Evolutionary conservation across 2,888 invertebrate genomes (phyloP).

Genomic region (Adineta ricciae): DNA sequence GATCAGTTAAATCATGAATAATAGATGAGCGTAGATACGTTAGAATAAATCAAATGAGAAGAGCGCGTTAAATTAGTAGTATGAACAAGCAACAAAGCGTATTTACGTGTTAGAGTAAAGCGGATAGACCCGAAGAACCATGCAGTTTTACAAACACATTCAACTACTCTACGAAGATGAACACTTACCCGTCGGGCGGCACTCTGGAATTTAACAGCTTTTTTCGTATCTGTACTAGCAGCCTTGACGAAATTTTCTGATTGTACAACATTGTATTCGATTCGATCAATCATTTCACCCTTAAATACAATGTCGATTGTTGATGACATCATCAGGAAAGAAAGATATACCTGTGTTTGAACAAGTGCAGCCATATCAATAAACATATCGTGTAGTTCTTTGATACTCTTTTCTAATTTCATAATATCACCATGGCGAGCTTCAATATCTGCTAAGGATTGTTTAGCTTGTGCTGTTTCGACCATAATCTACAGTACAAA

Average conservation of each 20-base stretch:
- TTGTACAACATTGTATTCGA: slow-evolving; percentile 99
- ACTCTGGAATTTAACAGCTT: slow-evolving; percentile 99
- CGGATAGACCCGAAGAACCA: background rate
- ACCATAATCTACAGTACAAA: slow-evolving; percentile 78
- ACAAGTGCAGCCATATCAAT: slow-evolving; percentile 99
- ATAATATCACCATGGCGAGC: slow-evolving; percentile 98
- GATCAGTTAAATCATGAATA: background rate
- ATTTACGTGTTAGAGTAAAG: background rate
- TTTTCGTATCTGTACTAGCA: slow-evolving; percentile 99
- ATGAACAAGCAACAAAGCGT: background rate
- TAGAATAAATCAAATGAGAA: background rate
- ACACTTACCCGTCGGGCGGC: slow-evolving; percentile 63
- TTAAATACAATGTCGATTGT: too few species aligned
- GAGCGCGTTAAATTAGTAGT: background rate
- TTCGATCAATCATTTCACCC: slow-evolving; percentile 99
- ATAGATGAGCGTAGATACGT: background rate
- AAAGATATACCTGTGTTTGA: slow-evolving; percentile 62
- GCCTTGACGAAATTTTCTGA: slow-evolving; percentile 99
- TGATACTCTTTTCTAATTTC: slow-evolving; percentile 95
- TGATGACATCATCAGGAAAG: too few species aligned
- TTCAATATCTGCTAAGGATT: slow-evolving; percentile 97
- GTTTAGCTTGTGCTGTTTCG: slow-evolving; percentile 99
- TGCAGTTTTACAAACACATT: background rate
- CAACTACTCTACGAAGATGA: too few species aligned
- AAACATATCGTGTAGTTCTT: slow-evolving; percentile 99